Percentiles rank a stretch among this genome's conserved stretches.
These are phyloP conservation scores for Dromiciops gliroides DNA, from an alignment of 2,113 vertebrate genomes.

Conservation along the genomic window DNA sequence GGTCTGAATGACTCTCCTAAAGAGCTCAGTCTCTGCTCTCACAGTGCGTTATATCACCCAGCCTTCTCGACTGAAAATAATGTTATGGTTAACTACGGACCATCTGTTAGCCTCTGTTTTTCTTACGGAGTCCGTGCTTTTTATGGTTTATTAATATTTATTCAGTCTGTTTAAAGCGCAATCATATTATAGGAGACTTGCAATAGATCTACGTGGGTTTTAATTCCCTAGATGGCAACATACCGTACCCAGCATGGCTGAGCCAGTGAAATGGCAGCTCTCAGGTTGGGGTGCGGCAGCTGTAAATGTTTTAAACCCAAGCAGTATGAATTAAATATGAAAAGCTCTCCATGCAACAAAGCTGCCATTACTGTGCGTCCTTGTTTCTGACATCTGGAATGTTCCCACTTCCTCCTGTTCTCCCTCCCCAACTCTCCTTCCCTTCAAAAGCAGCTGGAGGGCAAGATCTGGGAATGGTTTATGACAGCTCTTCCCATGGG, in stretches of 20 bases:
- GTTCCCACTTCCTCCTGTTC: neutral
- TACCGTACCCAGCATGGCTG: neutral
- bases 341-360: fast-evolving
- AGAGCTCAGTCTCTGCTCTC: neutral
- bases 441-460: neutral
- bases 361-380: fast-evolving
- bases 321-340: fast-evolving
- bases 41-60: neutral
- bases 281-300: neutral
- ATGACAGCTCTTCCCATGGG: neutral
- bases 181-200: constrained; percentile 5
- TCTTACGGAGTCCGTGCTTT: fast-evolving
- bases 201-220: neutral
- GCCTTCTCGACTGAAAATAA: constrained; percentile 41
- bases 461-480: neutral
- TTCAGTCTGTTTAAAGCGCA: constrained; percentile 55
- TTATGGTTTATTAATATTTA: constrained; percentile 72
- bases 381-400: neutral
- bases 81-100: constrained; percentile 58
- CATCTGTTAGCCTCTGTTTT: constrained; percentile 61
- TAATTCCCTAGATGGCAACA: neutral
- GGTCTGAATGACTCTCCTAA: neutral
- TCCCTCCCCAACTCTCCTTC: too few species aligned
- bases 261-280: fast-evolving
- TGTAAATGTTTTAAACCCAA: fast-evolving